Percentiles rank a stretch among this genome's conserved stretches.
phyloP scores from a whole-genome alignment of 2,113 vertebrate genomes.

The Crotalus viridis region DNA sequence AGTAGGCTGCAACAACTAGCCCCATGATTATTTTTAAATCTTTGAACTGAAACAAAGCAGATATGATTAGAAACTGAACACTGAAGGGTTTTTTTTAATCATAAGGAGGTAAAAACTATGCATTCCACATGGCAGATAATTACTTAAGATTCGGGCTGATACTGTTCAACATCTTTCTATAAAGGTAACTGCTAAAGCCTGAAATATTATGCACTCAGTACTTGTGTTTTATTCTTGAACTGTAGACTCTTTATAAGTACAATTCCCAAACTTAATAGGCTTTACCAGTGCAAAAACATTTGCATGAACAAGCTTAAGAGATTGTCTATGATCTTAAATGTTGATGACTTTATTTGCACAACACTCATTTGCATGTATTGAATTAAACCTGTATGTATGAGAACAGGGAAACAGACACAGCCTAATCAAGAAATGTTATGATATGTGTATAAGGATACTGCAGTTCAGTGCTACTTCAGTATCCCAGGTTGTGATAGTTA shows the following conservation, averaged over 20 bases:
- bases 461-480: fast-evolving
- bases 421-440: fast-evolving
- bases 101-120: background rate
- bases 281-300: background rate
- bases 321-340: fast-evolving
- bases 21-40: background rate
- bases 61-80: background rate
- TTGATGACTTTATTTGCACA: fast-evolving
- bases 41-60: background rate
- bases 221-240: background rate
- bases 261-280: background rate
- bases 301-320: background rate
- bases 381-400: background rate
- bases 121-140: background rate
- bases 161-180: background rate
- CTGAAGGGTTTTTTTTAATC: background rate
- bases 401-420: fast-evolving
- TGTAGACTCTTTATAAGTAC: background rate
- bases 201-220: background rate
- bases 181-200: background rate
- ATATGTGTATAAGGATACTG: background rate
- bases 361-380: background rate
- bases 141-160: background rate
- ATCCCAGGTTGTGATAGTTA: background rate
- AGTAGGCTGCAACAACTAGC: background rate